Conservation (phyloP, 2,797 vertebrate species). For the Euphonia xanthogaster region DNA sequence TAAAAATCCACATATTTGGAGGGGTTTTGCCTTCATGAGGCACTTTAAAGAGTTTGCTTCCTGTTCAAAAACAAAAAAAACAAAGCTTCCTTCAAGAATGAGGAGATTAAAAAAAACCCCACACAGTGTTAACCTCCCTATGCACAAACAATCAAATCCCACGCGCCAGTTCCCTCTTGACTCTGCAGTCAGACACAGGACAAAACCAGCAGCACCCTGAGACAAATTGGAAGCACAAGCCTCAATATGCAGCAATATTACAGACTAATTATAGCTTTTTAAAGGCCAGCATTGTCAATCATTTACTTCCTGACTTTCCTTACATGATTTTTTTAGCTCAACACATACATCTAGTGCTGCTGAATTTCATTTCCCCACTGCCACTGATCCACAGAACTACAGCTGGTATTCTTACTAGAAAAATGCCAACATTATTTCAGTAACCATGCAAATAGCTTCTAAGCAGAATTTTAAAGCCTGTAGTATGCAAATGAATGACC, state of each 20-base stretch:
- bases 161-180: not conserved
- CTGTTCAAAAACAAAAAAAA: not conserved
- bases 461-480: not conserved
- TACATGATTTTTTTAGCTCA: not conserved
- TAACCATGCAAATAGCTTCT: not conserved
- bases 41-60: not conserved
- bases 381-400: not conserved
- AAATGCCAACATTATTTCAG: not conserved
- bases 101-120: not conserved
- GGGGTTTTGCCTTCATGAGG: not conserved
- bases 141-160: not conserved
- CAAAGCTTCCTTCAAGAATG: not conserved
- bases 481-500: not conserved
- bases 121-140: not conserved
- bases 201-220: not conserved
- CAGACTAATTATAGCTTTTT: not conserved
- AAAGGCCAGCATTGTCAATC: conserved; percentile 28
- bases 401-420: not conserved
- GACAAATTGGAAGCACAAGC: not conserved
- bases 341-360: not conserved
- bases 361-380: not conserved
- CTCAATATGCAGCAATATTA: not conserved
- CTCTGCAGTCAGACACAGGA: not conserved
- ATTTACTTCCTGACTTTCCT: not conserved
- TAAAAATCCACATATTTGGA: not conserved